Conservation (phyloP, 2,113 vertebrate species). For the Tauraco erythrolophus region DNA sequence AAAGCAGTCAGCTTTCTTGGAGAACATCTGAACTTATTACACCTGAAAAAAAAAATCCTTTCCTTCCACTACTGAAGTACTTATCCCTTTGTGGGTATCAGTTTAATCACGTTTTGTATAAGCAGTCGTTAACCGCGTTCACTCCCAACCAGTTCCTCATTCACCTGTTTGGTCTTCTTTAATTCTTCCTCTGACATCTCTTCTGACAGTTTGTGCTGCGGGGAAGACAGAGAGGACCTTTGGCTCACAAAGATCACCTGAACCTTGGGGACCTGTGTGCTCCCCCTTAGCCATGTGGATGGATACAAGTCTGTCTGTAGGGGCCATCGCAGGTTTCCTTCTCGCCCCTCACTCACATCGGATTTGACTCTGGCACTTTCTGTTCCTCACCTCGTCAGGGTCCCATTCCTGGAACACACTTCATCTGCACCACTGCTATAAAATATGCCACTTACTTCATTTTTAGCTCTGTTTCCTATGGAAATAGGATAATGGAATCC, state of each 20-base stretch:
- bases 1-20: background rate
- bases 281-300: rapidly evolving
- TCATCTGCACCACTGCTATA: background rate
- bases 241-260: background rate
- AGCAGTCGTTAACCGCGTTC: background rate
- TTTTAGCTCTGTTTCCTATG: background rate
- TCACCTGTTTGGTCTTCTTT: background rate
- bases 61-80: background rate
- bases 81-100: background rate
- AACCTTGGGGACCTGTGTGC: background rate
- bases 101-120: background rate
- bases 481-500: background rate
- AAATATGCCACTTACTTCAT: background rate
- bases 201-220: background rate
- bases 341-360: background rate
- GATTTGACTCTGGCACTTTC: background rate
- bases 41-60: background rate
- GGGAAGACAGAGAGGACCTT: background rate
- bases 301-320: background rate
- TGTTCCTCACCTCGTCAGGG: background rate
- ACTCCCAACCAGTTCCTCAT: background rate
- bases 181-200: background rate
- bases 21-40: background rate
- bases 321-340: background rate
- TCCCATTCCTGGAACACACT: background rate